Conservation (phyloP, 2,888 invertebrate genomes). For the Melieria picta region DNA sequence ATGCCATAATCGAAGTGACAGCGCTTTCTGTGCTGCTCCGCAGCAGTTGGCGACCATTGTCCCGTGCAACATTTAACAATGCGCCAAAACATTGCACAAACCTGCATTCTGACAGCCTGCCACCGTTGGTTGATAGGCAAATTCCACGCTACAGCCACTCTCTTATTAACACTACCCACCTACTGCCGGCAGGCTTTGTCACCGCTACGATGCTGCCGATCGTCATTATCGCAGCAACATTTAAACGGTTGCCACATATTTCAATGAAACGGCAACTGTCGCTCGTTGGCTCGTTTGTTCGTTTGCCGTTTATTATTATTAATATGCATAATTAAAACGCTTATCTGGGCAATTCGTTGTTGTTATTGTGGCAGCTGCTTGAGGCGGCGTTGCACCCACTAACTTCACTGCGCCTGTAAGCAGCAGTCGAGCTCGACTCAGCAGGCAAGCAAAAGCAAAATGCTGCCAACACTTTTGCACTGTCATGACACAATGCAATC, state of each 20-base stretch:
- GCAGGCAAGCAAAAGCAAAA: background rate
- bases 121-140: background rate
- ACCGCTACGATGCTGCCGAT: no score
- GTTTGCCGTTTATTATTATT: conserved; percentile 49
- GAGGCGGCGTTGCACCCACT: background rate
- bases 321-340: conserved; percentile 59
- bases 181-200: background rate
- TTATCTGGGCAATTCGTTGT: conserved; percentile 53
- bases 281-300: background rate
- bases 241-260: background rate
- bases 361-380: conserved; percentile 12
- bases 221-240: background rate
- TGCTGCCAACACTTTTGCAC: background rate
- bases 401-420: background rate
- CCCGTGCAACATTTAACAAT: background rate
- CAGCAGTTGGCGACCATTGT: background rate
- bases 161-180: background rate
- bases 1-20: background rate
- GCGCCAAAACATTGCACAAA: background rate
- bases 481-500: background rate
- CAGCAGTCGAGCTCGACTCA: conserved; percentile 9
- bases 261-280: background rate
- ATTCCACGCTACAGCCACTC: background rate
- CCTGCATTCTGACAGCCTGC: background rate
- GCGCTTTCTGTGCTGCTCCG: background rate